These are phyloP conservation scores for Poeciliopsis turrubarensis DNA, from an alignment of 2,113 vertebrate genomes.

Conservation along the genomic window DNA sequence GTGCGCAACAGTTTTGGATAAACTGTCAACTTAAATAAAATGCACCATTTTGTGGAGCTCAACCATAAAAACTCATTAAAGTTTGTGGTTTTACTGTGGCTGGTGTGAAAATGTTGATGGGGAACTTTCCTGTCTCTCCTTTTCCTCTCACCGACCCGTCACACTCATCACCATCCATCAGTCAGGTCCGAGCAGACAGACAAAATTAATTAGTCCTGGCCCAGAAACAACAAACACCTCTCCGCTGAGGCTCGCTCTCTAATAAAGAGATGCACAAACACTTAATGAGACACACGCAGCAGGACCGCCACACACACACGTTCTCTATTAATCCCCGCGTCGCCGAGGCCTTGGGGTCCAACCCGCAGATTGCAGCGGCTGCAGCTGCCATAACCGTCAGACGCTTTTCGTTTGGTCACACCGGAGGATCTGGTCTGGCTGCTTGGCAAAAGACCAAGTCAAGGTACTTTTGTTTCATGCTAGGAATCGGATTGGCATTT, in stretches of 20 bases:
- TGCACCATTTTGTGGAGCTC: too few species aligned
- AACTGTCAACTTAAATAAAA: too few species aligned
- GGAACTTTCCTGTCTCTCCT: background rate
- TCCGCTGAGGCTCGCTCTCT: constrained; percentile 22
- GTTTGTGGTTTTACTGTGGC: too few species aligned
- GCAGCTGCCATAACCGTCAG: constrained; percentile 49
- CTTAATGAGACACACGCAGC: constrained; percentile 31
- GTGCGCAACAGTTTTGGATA: too few species aligned
- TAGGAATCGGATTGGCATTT: background rate
- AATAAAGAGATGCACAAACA: constrained; percentile 35
- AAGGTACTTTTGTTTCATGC: background rate
- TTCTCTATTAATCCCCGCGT: constrained; percentile 16
- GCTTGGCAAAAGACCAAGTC: background rate
- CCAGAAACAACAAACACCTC: constrained; percentile 45
- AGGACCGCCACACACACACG: constrained; percentile 19
- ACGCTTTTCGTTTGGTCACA: constrained; percentile 28
- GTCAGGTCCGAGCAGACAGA: constrained; percentile 38
- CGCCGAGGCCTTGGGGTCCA: constrained; percentile 1
- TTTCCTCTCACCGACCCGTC: constrained; percentile 44
- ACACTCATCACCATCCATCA: constrained; percentile 32
- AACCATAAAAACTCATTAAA: too few species aligned
- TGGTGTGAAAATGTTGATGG: too few species aligned
- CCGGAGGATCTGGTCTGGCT: constrained; percentile 2
- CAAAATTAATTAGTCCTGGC: constrained; percentile 68
- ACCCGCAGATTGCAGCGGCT: constrained; percentile 16